Conservation (phyloP, 2,888 invertebrate genomes). For the Melikaiella ostensackeni region DNA sequence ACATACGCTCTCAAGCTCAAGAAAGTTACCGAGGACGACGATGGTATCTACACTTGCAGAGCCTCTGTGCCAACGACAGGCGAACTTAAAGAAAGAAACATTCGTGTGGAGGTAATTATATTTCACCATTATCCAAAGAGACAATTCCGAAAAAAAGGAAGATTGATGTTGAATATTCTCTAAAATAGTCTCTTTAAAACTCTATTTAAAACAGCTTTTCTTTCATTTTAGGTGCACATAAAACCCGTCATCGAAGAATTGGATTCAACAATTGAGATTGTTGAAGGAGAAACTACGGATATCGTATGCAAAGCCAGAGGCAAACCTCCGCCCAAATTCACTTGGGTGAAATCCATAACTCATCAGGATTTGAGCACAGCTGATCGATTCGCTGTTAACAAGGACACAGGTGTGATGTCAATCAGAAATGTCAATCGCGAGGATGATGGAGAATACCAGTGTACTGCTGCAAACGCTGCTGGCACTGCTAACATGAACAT, state of each 20-base stretch:
- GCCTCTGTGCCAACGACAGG: constrained; percentile 90
- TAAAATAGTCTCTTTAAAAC: background rate
- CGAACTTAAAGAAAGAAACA: constrained; percentile 86
- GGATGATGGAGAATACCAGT: constrained; percentile 89
- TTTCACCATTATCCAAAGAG: background rate
- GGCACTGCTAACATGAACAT: constrained; percentile 85
- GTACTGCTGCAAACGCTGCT: constrained; percentile 88
- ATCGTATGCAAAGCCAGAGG: constrained; percentile 89
- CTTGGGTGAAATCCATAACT: constrained; percentile 88
- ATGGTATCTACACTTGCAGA: constrained; percentile 91
- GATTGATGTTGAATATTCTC: too few relatives aligned
- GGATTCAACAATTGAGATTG: constrained; percentile 82
- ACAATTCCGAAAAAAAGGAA: background rate
- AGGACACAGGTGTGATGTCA: constrained; percentile 84
- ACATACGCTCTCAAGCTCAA: constrained; percentile 87
- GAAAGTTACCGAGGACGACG: constrained; percentile 88
- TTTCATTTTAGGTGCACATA: constrained; percentile 82
- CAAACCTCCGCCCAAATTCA: constrained; percentile 90
- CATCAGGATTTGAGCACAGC: constrained; percentile 85
- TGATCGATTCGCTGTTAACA: constrained; percentile 84
- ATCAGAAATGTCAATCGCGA: constrained; percentile 87
- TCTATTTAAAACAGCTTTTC: background rate
- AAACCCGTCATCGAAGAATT: constrained; percentile 85
- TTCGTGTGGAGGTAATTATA: constrained; percentile 86
- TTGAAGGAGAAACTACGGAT: constrained; percentile 88